A percentile compares a stretch with the other conserved stretches of the same genome.
phyloP scores from a whole-genome alignment of 2,113 vertebrate species.

The Cephalophus harveyi region DNA sequence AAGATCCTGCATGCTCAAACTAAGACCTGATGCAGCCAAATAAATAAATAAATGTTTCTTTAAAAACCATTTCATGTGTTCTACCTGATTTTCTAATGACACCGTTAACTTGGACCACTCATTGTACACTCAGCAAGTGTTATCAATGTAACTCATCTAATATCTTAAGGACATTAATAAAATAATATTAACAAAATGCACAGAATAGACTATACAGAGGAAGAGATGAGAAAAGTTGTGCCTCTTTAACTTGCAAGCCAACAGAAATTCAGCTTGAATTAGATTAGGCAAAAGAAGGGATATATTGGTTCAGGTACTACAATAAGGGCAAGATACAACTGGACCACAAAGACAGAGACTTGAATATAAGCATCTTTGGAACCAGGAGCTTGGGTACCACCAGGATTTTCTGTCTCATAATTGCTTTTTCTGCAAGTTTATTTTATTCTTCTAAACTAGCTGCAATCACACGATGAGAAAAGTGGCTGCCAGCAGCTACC shows the following conservation, averaged over 20 bases:
- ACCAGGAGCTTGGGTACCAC: not conserved
- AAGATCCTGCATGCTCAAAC: not conserved
- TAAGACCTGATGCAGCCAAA: not conserved
- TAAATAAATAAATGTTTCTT: not conserved
- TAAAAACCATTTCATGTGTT: not conserved
- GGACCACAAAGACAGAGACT: not conserved
- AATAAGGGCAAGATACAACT: not conserved
- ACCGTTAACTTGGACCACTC: not conserved
- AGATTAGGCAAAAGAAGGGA: not conserved
- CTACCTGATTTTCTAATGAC: not conserved
- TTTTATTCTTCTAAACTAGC: slow-evolving; percentile 3
- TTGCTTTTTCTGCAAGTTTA: not conserved
- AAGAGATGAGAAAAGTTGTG: not conserved
- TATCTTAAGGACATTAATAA: not conserved
- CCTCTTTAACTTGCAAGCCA: not conserved
- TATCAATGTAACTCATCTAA: not conserved
- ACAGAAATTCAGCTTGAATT: not conserved
- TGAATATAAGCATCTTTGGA: not conserved
- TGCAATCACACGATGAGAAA: not conserved
- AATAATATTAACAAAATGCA: not conserved
- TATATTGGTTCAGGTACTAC: not conserved
- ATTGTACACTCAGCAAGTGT: not conserved
- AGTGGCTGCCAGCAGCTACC: not conserved
- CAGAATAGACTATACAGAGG: not conserved
- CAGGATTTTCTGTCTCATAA: not conserved